phyloP scores from a whole-genome alignment of 2,797 vertebrate genomes.

The Naso thynnoides region DNA sequence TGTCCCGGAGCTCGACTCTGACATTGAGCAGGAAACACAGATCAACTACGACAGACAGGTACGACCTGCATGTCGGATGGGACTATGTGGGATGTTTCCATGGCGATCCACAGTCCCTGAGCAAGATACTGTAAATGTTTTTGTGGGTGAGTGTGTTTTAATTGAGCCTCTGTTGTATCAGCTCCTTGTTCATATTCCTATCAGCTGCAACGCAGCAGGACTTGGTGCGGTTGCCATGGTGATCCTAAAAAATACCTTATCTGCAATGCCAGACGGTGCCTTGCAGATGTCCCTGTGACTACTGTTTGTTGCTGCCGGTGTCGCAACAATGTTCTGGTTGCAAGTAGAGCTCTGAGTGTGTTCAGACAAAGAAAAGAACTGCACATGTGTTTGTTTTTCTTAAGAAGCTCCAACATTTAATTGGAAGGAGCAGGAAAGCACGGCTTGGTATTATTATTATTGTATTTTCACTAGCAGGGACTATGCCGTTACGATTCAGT shows the following conservation, averaged over 20 bases:
- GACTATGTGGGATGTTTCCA: neutral
- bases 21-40: conserved; percentile 97
- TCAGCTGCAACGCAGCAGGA: conserved; percentile 23
- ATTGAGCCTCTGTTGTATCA: neutral
- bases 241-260: conserved; percentile 53
- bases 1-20: conserved; percentile 95
- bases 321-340: conserved; percentile 38
- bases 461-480: too few relatives aligned
- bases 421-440: conserved; percentile 20
- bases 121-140: neutral
- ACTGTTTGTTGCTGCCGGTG: neutral
- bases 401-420: conserved; percentile 19
- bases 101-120: neutral
- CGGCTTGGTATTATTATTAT: conserved; percentile 10
- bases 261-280: conserved; percentile 52
- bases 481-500: too few relatives aligned
- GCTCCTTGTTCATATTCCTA: conserved; percentile 32
- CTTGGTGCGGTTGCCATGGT: conserved; percentile 55
- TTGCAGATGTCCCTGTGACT: conserved; percentile 12
- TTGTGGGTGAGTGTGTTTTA: neutral
- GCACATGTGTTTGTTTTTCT: conserved; percentile 3
- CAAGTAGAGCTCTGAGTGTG: conserved; percentile 46
- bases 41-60: conserved; percentile 90
- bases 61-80: conserved; percentile 71
- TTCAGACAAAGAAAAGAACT: neutral